phyloP scores from a whole-genome alignment of 2,888 invertebrate genomes.

The Tenthredo amoena region DNA sequence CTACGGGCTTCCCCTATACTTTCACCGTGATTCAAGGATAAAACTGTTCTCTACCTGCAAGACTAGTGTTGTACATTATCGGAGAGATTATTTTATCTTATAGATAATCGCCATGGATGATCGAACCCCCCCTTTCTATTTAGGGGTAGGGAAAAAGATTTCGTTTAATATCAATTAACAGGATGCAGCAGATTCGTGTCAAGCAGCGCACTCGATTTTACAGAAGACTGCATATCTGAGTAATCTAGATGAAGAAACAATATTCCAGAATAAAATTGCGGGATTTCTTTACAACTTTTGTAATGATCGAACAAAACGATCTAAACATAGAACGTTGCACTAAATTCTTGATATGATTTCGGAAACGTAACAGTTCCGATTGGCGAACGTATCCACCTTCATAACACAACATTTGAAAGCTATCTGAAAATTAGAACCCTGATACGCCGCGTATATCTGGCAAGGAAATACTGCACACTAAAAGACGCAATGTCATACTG shows the following conservation, averaged over 20 bases:
- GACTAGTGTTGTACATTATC: conserved; percentile 19
- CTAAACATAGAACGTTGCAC: background rate
- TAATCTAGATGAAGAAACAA: background rate
- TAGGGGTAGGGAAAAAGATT: background rate
- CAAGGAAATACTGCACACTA: background rate
- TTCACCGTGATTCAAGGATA: conserved; percentile 8
- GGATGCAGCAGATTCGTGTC: background rate
- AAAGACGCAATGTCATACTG: background rate
- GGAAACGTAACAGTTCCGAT: background rate
- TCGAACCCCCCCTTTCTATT: background rate
- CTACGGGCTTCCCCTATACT: background rate
- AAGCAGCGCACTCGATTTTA: background rate
- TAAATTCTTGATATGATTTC: background rate
- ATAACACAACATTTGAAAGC: background rate
- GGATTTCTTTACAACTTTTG: no score
- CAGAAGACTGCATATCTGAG: background rate
- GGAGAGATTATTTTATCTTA: background rate
- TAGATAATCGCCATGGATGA: background rate
- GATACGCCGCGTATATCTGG: background rate
- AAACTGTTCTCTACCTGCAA: conserved; percentile 12
- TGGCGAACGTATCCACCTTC: background rate
- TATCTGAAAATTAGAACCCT: background rate
- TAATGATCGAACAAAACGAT: background rate
- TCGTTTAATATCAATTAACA: background rate
- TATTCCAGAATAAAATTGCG: background rate